Base-by-base conservation (phyloP, 2,113 vertebrate genomes). In the Nansenia antarctica region DNA sequence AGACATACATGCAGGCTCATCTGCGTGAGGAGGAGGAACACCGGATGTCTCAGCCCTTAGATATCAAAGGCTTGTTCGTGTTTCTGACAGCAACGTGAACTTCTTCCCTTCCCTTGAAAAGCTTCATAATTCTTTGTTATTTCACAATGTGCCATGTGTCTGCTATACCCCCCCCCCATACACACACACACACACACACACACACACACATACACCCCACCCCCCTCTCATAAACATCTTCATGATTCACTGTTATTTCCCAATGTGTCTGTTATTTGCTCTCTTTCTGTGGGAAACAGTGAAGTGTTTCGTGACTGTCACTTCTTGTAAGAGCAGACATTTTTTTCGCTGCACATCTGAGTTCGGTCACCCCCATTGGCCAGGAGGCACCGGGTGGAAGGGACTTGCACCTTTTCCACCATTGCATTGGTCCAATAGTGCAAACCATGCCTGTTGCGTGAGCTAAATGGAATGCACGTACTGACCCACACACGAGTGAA, bases 191-290 rank as follows among this genome's bases (percentile, higher is more conserved):
- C 1, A 15, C 34, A 22, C 12, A 3, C 26, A 1, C 7, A 2
- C 0, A 5, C 34, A 11, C 37, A 12, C 2, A 12, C 37, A 3
- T 15, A 3, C 37, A 3, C 37, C 2, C 12, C 5, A 4, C 0
- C 5, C 37, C 27, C 11, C n/a, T 34, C 9, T 24, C 24, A 79
- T 79, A 66, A 86, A 79, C 58, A 80, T 52, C 62, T 82, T 75
- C 87, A 89, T 90, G 86, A 87, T 71, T 90, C 88, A 89, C 83
- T 77, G 30, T 90, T 78, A 87, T 80, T 80, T 79, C 77, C 60
- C 45, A 53, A 52, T 69, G 71, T 77, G 73, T 85, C 80, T 27
- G 47, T 64, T 57, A 62, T 70, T 75, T 90, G 82, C 82, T n/a
- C n/a, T n/a, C n/a, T n/a, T n/a, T n/a, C n/a, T n/a, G 42, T 47